Conservation (phyloP, 2,797 vertebrate species). For the Arrhamphus sclerolepis region DNA sequence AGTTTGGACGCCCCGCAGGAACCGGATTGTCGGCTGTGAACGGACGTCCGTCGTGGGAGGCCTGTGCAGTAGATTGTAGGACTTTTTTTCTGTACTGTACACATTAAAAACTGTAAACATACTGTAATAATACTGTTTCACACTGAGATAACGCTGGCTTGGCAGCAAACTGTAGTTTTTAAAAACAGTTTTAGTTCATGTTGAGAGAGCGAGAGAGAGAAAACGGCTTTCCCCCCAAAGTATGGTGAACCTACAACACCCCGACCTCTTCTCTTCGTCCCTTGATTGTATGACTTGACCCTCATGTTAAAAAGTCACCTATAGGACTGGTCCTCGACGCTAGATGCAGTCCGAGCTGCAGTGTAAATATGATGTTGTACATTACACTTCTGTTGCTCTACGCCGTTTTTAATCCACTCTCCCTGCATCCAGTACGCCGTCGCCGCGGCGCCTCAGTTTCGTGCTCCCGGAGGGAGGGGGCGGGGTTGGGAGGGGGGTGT, state of each 20-base stretch:
- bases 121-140: slow-evolving; percentile 99
- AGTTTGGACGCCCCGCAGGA: slow-evolving; percentile 87
- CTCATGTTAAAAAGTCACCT: slow-evolving; percentile 94
- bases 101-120: slow-evolving; percentile 98
- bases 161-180: slow-evolving; percentile 99
- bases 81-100: slow-evolving; percentile 98
- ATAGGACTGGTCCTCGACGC: slow-evolving; percentile 99
- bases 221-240: slow-evolving; percentile 99
- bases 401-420: slow-evolving; percentile 79
- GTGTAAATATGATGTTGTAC: slow-evolving; percentile 99
- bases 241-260: slow-evolving; percentile 99
- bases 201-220: slow-evolving; percentile 86
- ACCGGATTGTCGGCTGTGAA: slow-evolving; percentile 91
- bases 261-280: slow-evolving; percentile 99
- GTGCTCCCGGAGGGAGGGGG: slow-evolving; percentile 15
- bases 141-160: slow-evolving; percentile 95
- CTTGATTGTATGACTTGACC: slow-evolving; percentile 99
- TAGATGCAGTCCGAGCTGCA: slow-evolving; percentile 95
- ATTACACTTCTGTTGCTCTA: slow-evolving; percentile 91
- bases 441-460: slow-evolving; percentile 42
- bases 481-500: slow-evolving; percentile 62
- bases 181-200: slow-evolving; percentile 98
- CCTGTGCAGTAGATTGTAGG: slow-evolving; percentile 99
- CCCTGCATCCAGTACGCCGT: slow-evolving; percentile 71
- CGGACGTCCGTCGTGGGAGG: slow-evolving; percentile 90